Evolutionary conservation across 2,797 vertebrate species (phyloP).

Genomic region (Neosalanx taihuensis): DNA sequence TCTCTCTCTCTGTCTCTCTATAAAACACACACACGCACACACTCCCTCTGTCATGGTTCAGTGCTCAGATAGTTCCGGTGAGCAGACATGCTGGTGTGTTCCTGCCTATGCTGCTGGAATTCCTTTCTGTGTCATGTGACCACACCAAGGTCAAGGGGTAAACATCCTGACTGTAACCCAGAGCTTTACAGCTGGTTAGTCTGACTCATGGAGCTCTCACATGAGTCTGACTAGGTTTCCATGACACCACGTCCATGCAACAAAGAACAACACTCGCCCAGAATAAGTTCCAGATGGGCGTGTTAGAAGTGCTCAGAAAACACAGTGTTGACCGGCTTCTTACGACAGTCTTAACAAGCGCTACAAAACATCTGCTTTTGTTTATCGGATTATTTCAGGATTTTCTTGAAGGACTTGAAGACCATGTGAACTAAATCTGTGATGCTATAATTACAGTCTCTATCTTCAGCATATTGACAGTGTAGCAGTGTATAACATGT

Average conservation of each 20-base stretch:
- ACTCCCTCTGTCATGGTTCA: constrained; percentile 11
- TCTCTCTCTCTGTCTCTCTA: not conserved
- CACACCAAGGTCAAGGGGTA: constrained; percentile 35
- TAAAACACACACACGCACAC: not conserved
- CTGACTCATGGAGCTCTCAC: constrained; percentile 3
- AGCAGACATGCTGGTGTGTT: too few species aligned
- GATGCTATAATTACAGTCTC: constrained; percentile 19
- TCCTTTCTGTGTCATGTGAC: constrained; percentile 68
- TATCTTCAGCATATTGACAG: not conserved
- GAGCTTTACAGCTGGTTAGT: constrained; percentile 9
- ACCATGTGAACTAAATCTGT: constrained; percentile 25
- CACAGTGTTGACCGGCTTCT: too few species aligned
- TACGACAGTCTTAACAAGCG: too few species aligned
- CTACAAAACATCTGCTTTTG: not conserved
- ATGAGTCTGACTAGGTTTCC: constrained; percentile 17
- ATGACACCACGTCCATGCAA: not conserved
- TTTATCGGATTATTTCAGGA: not conserved
- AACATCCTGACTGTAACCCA: constrained; percentile 35
- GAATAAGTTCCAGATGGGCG: too few species aligned
- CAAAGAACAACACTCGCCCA: too few species aligned
- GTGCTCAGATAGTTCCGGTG: constrained; percentile 13
- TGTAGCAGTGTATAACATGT: too few species aligned
- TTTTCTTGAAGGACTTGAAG: too few species aligned
- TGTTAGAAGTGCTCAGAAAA: too few species aligned
- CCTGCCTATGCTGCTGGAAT: constrained; percentile 48